Evolutionary conservation across 1,140 invertebrate genomes (phyloP), one percentile per base, ranked within the genome.

Genomic region (Ridgeia piscesae): DNA sequence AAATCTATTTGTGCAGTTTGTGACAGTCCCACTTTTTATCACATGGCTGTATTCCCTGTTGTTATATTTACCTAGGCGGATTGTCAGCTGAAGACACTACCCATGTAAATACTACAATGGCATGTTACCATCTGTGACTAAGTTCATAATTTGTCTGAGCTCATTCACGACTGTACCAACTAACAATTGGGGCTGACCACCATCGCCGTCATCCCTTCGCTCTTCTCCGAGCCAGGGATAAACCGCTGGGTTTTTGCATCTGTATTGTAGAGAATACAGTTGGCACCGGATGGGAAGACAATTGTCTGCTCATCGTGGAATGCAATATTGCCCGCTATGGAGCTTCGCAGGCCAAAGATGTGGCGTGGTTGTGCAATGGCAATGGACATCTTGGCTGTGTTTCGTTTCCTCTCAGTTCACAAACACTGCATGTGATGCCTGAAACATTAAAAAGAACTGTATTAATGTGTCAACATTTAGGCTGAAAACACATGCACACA

Each of bases 221-320:
- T 95, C 92, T 96, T 96, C 88, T 96, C 95, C 35, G 95, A 95
- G 50, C 94, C 94, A 92, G 95, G 95, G 91, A 96, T 96, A 93
- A 96, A 96, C 92, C 95, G 96, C 93, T 96, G 96, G 88, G 94
- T 93, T 92, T 96, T 96, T 93, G 96, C 95, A 92, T 96, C 96
- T 92, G 96, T 95, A 92, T 96, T 96, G 93, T 96, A 96, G 35
- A 96, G 93, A 88, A 96, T 95, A 89, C 96, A 95, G 93, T 96
- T 96, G 77, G 95, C 95, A n/a, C 96, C 96, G 92, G 95, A 94
- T 42, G 96, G 94, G 92, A 95, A 95, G 33, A 94, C 93, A 50
- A 95, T 89, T n/a, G 93, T 94, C 33, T 94, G 92, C 33, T 94
- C 94, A 92, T 95, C 95, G 14, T 94, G 42, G 94, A 94, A 95